Percentiles rank a stretch among this genome's conserved stretches.
Conservation (phyloP, 2,888 invertebrate genomes). For the Polydrusus tereticollis region DNA sequence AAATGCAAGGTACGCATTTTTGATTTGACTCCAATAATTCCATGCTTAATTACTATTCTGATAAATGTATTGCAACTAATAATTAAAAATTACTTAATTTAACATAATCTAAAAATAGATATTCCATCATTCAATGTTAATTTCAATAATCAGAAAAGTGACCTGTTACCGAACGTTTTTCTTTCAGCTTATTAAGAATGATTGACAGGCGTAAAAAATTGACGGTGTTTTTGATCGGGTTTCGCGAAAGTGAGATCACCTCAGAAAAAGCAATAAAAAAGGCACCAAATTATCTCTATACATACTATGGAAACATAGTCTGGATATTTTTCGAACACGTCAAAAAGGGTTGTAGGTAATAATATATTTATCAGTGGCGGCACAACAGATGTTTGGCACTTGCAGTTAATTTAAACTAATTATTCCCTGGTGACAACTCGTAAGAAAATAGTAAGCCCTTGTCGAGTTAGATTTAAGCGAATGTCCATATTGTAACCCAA, state of each 20-base stretch:
- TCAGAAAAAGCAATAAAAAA: background rate
- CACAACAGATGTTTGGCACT: too few relatives aligned
- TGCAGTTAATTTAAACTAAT: too few relatives aligned
- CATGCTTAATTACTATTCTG: constrained; percentile 4
- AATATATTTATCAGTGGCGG: too few relatives aligned
- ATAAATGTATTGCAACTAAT: background rate
- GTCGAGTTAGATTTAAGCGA: too few relatives aligned
- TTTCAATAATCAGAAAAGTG: constrained; percentile 22
- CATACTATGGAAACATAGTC: too few relatives aligned
- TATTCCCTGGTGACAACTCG: too few relatives aligned
- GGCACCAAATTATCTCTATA: too few relatives aligned
- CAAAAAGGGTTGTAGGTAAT: too few relatives aligned
- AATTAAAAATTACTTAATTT: constrained; percentile 15
- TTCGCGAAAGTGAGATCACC: constrained; percentile 35
- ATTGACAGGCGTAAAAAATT: constrained; percentile 36
- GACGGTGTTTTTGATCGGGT: constrained; percentile 25
- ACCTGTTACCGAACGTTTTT: constrained; percentile 13
- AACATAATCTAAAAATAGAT: constrained; percentile 28
- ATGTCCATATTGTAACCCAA: too few relatives aligned
- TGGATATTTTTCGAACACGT: too few relatives aligned
- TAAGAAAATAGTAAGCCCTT: too few relatives aligned
- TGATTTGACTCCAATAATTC: background rate
- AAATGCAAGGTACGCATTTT: background rate
- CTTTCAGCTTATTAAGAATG: constrained; percentile 18
- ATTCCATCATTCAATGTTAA: constrained; percentile 25